Percentiles rank a stretch among this genome's conserved stretches.
Conservation (phyloP, 2,113 vertebrate species). For the Ciconia stormi region DNA sequence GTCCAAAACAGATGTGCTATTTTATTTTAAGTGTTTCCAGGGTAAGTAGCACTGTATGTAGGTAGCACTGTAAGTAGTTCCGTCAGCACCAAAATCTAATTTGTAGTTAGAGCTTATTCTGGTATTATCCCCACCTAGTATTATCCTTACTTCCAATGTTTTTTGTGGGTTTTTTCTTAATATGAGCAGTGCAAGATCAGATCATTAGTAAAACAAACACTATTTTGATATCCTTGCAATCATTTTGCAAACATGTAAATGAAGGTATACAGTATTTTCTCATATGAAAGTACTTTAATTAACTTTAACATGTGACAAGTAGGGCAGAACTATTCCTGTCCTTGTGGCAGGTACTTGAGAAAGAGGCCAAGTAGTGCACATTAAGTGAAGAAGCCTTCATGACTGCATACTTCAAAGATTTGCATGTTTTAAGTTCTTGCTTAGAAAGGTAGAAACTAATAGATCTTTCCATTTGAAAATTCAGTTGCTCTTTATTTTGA, state of each 20-base stretch:
- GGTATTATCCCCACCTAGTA: rapidly evolving
- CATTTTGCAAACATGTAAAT: not conserved
- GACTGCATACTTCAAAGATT: not conserved
- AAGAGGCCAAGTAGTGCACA: not conserved
- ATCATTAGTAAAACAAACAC: not conserved
- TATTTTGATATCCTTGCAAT: not conserved
- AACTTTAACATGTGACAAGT: not conserved
- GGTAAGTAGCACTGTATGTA: not conserved
- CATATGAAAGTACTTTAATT: not conserved
- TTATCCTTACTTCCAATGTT: not conserved
- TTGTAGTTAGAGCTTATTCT: not conserved
- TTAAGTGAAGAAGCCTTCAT: not conserved
- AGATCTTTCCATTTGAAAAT: not conserved
- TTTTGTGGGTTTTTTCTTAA: not conserved
- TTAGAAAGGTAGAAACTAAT: not conserved
- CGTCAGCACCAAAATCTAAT: not conserved
- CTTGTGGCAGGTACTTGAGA: not conserved
- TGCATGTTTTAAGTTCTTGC: not conserved
- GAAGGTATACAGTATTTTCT: not conserved
- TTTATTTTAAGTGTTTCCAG: not conserved
- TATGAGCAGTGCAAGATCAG: not conserved
- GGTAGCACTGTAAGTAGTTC: not conserved
- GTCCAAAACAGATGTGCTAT: not conserved
- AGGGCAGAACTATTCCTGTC: not conserved
- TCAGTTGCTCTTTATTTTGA: not conserved